Percentiles rank a stretch among this genome's conserved stretches.
Conservation (phyloP, 2,113 vertebrate species). For the Monarcha castaneiventris region DNA sequence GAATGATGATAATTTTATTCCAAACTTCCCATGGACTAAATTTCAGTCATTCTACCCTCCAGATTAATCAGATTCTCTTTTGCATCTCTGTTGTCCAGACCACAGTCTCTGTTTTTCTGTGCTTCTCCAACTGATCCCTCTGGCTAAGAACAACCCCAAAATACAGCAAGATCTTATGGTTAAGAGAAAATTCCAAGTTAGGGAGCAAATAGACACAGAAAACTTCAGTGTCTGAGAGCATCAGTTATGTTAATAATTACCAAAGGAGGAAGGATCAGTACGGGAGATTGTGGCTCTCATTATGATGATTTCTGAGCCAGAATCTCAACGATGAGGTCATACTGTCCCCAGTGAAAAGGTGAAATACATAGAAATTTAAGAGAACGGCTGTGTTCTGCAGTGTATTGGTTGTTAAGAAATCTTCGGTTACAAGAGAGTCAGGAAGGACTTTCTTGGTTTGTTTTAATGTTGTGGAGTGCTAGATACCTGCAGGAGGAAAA, state of each 20-base stretch:
- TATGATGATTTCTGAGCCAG: neutral
- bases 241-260: neutral
- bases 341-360: neutral
- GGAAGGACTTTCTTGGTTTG: neutral
- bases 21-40: neutral
- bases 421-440: neutral
- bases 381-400: neutral
- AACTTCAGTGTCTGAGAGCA: neutral
- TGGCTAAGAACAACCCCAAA: neutral
- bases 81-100: neutral
- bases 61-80: neutral
- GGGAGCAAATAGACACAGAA: neutral
- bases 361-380: neutral
- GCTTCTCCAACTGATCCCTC: neutral
- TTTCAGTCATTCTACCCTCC: neutral
- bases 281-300: neutral
- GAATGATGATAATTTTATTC: neutral
- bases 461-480: neutral
- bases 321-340: neutral
- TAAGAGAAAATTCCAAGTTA: neutral
- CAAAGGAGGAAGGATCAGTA: neutral
- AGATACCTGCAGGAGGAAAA: neutral
- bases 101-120: neutral
- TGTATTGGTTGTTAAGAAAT: neutral
- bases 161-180: neutral